phyloP scores from a whole-genome alignment of 2,797 vertebrate species.

The Rhinichthys osculus region DNA sequence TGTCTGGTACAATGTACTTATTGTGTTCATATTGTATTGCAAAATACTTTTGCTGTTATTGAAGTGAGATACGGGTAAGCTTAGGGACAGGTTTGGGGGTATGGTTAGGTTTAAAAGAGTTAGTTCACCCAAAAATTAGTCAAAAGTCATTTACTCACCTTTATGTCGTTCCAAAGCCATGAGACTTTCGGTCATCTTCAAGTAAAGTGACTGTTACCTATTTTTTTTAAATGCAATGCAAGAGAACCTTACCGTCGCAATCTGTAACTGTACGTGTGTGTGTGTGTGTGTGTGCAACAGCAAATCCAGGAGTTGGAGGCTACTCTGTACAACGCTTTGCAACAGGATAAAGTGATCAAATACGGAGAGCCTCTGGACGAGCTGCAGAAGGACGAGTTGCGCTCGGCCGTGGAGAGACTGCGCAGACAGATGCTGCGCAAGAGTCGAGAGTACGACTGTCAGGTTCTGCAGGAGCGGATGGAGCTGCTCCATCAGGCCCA shows the following conservation, averaged over 20 bases:
- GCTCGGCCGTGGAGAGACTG: conserved; percentile 93
- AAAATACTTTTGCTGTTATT: no score
- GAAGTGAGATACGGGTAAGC: no score
- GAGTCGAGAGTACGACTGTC: conserved; percentile 97
- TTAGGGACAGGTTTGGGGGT: no score
- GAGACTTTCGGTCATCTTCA: no score
- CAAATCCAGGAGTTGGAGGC: conserved; percentile 99
- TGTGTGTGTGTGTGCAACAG: conserved; percentile 72
- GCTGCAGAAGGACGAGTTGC: conserved; percentile 93
- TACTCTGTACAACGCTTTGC: conserved; percentile 96
- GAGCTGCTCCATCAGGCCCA: conserved; percentile 98
- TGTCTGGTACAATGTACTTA: no score
- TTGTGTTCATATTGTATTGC: no score
- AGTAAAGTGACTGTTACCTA: no score
- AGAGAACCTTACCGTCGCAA: background rate
- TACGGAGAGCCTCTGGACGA: conserved; percentile 93
- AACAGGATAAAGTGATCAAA: conserved; percentile 98
- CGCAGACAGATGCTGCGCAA: conserved; percentile 97
- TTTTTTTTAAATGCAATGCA: background rate
- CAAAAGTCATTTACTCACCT: no score
- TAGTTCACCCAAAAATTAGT: no score
- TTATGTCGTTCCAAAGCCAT: no score
- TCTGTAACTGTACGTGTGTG: background rate
- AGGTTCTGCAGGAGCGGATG: conserved; percentile 98
- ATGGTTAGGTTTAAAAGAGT: no score